These are phyloP conservation scores for Cyclopterus lumpus DNA, from an alignment of 2,797 vertebrate genomes.

Conservation along the genomic window DNA sequence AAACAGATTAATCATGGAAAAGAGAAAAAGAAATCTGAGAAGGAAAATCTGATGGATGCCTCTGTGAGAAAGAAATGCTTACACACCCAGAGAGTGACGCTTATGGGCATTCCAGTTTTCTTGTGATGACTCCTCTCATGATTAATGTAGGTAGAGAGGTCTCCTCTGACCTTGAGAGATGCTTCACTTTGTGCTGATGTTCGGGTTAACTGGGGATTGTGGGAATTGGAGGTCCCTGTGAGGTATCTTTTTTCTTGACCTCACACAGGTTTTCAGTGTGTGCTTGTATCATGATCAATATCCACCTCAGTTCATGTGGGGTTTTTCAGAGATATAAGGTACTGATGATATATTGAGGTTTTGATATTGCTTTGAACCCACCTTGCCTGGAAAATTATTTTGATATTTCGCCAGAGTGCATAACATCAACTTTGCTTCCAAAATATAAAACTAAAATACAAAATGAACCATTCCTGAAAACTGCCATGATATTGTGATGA, in stretches of 20 bases:
- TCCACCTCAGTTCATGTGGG: slow-evolving; percentile 73
- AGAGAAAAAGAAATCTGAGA: slow-evolving; percentile 26
- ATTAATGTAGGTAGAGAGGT: slow-evolving; percentile 83
- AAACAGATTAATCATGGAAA: slow-evolving; percentile 72
- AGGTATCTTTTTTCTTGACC: slow-evolving; percentile 71
- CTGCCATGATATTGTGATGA: not conserved
- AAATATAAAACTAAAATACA: slow-evolving; percentile 36
- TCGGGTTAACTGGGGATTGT: slow-evolving; percentile 79
- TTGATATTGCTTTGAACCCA: slow-evolving; percentile 75
- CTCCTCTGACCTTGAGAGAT: slow-evolving; percentile 84
- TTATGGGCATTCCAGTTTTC: slow-evolving; percentile 74
- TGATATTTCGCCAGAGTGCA: slow-evolving; percentile 57
- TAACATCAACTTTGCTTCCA: slow-evolving; percentile 37
- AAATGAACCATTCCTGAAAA: slow-evolving; percentile 31
- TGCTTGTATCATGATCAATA: slow-evolving; percentile 79
- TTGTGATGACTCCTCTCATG: slow-evolving; percentile 81
- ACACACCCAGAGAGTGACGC: slow-evolving; percentile 73
- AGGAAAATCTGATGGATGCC: slow-evolving; percentile 63
- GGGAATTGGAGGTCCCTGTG: slow-evolving; percentile 76
- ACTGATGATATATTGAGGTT: slow-evolving; percentile 74
- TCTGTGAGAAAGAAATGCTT: slow-evolving; percentile 69
- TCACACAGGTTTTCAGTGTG: slow-evolving; percentile 70
- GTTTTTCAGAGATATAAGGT: slow-evolving; percentile 62
- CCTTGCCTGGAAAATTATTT: slow-evolving; percentile 65
- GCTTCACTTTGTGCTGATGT: slow-evolving; percentile 84